Evolutionary conservation across 2,113 vertebrate species (phyloP), one percentile per base, ranked within the genome.

Genomic region (Nothoprocta pentlandii): DNA sequence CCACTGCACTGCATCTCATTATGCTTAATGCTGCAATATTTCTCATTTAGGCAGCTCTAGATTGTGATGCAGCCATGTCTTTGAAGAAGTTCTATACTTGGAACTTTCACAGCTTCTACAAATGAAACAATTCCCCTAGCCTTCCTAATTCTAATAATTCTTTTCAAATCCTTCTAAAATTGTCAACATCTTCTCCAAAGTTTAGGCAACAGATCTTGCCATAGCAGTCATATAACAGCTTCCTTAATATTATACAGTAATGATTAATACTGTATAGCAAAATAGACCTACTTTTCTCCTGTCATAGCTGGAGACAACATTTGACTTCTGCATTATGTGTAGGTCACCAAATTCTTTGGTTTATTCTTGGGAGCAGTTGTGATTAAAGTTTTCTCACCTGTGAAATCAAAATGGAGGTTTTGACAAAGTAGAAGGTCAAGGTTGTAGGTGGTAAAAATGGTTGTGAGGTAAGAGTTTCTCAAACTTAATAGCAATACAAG

Each of bases 101-200:
- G 36, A 76, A 10, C 8, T 70, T 90, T 68, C 74, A 13, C 34
- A 54, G 22, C 11, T 81, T 91, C 30, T 79, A 41, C 0, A 0
- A 16, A 62, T 16, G 13, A 80, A 20, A 3, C 23, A 49, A 74
- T 95, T 93, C 58, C 26, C 16, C 42, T 41, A 77, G 64, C 9
- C 41, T 77, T 82, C n/a, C 12, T 81, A 42, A 79, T 81, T 78
- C n/a, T 14, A 34, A 30, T 49, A 77, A 80, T 86, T 75, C 56
- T 73, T 89, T 89, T 87, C 64, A 89, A 87, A 82, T 19, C 4
- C 14, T 85, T 85, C 70, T 73, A 47, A 89, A 94, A 90, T n/a
- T 70, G 20, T 73, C 66, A 66, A 10, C 20, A 76, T 80, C 6
- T 91, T 82, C 92, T 81, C 20, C 74, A 17, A 71, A 81, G 23